Percentiles rank a stretch among this genome's conserved stretches.
phyloP scores from a whole-genome alignment of 2,797 vertebrate genomes.

The Hypotaenidia philippensis region DNA sequence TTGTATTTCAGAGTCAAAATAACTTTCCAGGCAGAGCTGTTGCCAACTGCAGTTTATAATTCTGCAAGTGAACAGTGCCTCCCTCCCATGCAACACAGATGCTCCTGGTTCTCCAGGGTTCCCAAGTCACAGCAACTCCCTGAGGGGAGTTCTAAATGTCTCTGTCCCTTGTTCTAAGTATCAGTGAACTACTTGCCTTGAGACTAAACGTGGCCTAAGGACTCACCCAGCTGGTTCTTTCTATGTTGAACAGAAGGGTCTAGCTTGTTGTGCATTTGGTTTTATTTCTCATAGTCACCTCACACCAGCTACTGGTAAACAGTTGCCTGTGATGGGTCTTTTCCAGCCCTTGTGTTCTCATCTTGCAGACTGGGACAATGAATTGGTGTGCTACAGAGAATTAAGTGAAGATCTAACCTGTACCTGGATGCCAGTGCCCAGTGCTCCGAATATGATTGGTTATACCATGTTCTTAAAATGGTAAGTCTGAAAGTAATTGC shows the following conservation, averaged over 20 bases:
- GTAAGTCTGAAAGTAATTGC: constrained; percentile 49
- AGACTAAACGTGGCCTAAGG: neutral
- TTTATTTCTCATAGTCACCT: neutral
- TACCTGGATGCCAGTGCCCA: constrained; percentile 37
- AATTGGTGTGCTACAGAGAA: constrained; percentile 60
- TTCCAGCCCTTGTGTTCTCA: neutral
- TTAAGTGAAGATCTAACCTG: constrained; percentile 43
- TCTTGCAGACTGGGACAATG: constrained; percentile 63
- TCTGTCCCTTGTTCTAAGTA: neutral
- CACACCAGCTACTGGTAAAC: neutral
- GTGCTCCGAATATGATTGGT: neutral
- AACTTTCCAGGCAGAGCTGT: neutral
- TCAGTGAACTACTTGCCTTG: neutral
- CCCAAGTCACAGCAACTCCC: neutral
- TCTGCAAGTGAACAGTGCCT: neutral
- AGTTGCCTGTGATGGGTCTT: neutral
- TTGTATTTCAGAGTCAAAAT: neutral
- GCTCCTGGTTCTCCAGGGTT: neutral
- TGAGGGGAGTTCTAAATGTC: neutral
- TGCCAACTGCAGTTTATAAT: neutral
- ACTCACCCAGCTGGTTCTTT: neutral
- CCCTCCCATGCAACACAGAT: neutral
- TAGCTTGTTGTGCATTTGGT: neutral
- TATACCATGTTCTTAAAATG: constrained; percentile 61
- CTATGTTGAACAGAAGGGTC: neutral